phyloP scores from a whole-genome alignment of 2,888 invertebrate genomes.

The Acronicta psi region DNA sequence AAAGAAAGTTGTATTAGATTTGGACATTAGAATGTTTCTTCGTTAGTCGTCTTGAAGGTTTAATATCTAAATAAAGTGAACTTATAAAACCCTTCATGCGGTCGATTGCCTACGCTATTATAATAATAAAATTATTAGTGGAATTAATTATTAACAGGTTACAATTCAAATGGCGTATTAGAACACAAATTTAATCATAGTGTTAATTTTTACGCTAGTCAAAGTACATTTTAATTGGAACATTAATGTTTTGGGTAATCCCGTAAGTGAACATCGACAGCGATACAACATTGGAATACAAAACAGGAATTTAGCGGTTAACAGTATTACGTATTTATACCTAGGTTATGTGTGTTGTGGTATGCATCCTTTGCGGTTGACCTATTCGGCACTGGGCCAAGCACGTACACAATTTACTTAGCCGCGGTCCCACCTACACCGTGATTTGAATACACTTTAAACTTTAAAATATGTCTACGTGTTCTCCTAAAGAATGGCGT shows the following conservation, averaged over 20 bases:
- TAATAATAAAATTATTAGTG: no score
- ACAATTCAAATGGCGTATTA: no score
- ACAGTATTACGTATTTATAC: conserved; percentile 55
- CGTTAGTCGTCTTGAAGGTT: no score
- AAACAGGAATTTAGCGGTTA: conserved; percentile 49
- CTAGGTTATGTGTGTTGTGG: conserved; percentile 59
- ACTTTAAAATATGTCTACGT: conserved; percentile 65
- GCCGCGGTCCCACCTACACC: conserved; percentile 72
- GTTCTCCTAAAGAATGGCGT: conserved; percentile 46
- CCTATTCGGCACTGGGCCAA: conserved; percentile 85
- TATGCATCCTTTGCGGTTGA: conserved; percentile 72
- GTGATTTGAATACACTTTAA: conserved; percentile 82
- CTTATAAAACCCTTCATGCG: no score
- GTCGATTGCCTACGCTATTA: no score
- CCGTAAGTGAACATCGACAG: conserved; percentile 18
- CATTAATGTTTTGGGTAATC: conserved; percentile 17
- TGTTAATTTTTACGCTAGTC: no score
- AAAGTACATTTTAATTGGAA: conserved; percentile 5
- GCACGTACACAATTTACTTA: conserved; percentile 88
- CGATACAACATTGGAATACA: conserved; percentile 49
- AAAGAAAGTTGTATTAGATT: no score
- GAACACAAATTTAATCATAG: no score
- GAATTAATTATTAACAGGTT: no score
- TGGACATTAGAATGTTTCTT: no score
- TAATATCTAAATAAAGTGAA: no score